Evolutionary conservation across 2,888 invertebrate genomes (phyloP).

Genomic region (Malacosoma neustria): DNA sequence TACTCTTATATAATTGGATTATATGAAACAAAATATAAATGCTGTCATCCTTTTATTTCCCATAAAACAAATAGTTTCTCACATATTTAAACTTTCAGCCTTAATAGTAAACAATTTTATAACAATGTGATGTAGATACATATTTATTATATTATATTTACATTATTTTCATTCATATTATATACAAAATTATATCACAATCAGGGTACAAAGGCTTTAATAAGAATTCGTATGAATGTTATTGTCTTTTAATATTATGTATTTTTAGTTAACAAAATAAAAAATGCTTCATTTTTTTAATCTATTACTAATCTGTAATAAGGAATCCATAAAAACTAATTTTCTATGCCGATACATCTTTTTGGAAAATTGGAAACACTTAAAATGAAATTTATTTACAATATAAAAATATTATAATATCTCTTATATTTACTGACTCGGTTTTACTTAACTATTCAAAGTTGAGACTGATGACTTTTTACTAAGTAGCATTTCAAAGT

Average conservation of each 20-base stretch:
- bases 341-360: too few relatives aligned
- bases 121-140: not conserved
- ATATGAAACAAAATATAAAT: not conserved
- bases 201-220: slow-evolving; percentile 34
- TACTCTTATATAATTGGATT: too few relatives aligned
- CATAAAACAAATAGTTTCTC: not conserved
- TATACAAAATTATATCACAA: slow-evolving; percentile 51
- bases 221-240: not conserved
- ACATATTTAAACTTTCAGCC: not conserved
- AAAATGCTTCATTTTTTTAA: too few relatives aligned
- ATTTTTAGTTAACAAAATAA: too few relatives aligned
- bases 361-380: too few relatives aligned
- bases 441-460: slow-evolving; percentile 25
- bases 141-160: slow-evolving; percentile 2
- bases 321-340: too few relatives aligned
- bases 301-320: too few relatives aligned
- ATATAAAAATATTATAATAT: slow-evolving; percentile 32
- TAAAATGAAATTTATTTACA: slow-evolving; percentile 5
- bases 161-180: slow-evolving; percentile 18
- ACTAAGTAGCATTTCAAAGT: too few relatives aligned
- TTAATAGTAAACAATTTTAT: not conserved
- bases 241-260: not conserved
- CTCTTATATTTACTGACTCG: slow-evolving; percentile 67
- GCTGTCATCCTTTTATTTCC: not conserved
- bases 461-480: not conserved